These are phyloP conservation scores for Mesorhabditis spiculigera DNA, from an alignment of 2,888 invertebrate species.

Conservation along the genomic window DNA sequence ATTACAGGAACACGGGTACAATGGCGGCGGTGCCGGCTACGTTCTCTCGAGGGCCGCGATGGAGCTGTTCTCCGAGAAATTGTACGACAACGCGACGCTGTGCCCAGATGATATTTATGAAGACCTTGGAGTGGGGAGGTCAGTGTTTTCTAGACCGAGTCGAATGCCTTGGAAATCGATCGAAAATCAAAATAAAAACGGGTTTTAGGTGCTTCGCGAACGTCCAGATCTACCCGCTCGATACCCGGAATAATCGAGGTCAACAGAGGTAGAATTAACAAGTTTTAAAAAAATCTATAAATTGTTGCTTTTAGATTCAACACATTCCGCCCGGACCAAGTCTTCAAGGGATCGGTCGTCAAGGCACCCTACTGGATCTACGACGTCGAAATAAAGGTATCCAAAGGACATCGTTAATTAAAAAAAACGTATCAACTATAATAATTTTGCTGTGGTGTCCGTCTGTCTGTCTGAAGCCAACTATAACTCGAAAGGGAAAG, in stretches of 20 bases:
- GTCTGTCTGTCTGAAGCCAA: no score
- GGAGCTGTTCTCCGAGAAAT: constrained; percentile 17
- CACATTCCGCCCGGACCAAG: constrained; percentile 12
- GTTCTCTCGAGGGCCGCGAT: constrained; percentile 26
- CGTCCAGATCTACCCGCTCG: constrained; percentile 21
- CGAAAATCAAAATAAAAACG: neutral
- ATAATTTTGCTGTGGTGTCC: no score
- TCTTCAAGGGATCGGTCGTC: constrained; percentile 7
- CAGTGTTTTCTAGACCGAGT: neutral
- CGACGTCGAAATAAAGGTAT: neutral
- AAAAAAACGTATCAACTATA: no score
- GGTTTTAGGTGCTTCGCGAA: constrained; percentile 15
- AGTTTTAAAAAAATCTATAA: no score
- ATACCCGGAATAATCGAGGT: constrained; percentile 24
- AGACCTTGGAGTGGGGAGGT: constrained; percentile 27
- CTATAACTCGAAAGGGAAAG: no score
- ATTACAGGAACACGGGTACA: constrained; percentile 25
- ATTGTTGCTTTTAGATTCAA: constrained; percentile 11
- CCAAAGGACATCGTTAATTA: no score
- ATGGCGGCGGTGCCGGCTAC: constrained; percentile 31
- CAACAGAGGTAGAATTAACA: constrained; percentile 14
- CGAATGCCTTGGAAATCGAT: neutral
- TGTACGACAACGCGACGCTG: constrained; percentile 20
- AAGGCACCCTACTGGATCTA: neutral
- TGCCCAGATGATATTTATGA: constrained; percentile 28